Evolutionary conservation across 2,113 vertebrate genomes (phyloP).

Genomic region (Neodontobutis hainanensis): DNA sequence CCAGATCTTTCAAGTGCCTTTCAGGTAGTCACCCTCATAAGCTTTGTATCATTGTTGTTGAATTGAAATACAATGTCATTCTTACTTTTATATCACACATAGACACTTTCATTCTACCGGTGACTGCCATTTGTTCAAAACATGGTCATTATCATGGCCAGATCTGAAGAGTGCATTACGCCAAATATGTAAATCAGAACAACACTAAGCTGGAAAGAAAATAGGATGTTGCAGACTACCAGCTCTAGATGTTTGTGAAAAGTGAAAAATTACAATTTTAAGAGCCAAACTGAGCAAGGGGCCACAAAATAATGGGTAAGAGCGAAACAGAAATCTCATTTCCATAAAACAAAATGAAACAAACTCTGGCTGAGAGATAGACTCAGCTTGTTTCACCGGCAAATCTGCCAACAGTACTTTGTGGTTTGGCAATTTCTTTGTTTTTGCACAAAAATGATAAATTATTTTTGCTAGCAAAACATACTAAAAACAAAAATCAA

Average conservation of each 20-base stretch:
- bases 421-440: slow-evolving; percentile 17
- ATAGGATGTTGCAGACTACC: slow-evolving; percentile 4
- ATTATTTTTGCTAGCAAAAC: slow-evolving; percentile 13
- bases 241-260: slow-evolving; percentile 20
- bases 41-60: neutral
- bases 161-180: slow-evolving; percentile 44
- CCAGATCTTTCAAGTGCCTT: too few species aligned
- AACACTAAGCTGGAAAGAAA: slow-evolving; percentile 18
- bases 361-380: slow-evolving; percentile 33
- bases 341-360: slow-evolving; percentile 58
- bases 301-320: slow-evolving; percentile 27
- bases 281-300: slow-evolving; percentile 41
- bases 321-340: slow-evolving; percentile 47
- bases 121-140: slow-evolving; percentile 41
- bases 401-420: slow-evolving; percentile 33
- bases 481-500: slow-evolving; percentile 29
- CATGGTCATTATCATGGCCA: slow-evolving; percentile 53
- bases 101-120: slow-evolving; percentile 1
- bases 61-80: slow-evolving; percentile 6
- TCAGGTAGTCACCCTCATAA: neutral
- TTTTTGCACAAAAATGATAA: slow-evolving; percentile 29
- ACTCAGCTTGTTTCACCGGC: slow-evolving; percentile 32
- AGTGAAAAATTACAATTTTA: slow-evolving; percentile 46
- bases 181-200: slow-evolving; percentile 53
- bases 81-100: neutral